Percentiles rank a stretch among this genome's conserved stretches.
phyloP scores from a whole-genome alignment of 35 echinoderm and acorn worm species.

The Ophioderma brevispina region DNA sequence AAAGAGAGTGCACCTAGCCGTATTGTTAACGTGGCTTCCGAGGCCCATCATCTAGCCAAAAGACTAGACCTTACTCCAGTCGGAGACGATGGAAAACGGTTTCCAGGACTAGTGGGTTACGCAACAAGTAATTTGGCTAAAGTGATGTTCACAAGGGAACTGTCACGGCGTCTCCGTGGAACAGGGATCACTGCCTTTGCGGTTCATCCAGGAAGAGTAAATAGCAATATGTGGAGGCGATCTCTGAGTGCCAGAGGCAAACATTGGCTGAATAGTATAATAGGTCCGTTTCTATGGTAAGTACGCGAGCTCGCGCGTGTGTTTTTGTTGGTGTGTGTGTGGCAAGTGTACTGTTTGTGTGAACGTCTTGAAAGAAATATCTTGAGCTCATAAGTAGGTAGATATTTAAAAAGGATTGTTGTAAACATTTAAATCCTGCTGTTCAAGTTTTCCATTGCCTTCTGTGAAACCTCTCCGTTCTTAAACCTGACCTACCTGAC shows the following conservation, averaged over 20 bases:
- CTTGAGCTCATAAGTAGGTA: too few relatives aligned
- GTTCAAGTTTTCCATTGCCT: too few relatives aligned
- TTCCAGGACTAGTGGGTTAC: constrained; percentile 36
- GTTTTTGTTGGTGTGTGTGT: too few relatives aligned
- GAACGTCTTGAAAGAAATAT: too few relatives aligned
- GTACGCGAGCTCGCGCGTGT: too few relatives aligned
- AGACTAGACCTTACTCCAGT: constrained; percentile 8
- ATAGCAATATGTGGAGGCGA: constrained; percentile 24
- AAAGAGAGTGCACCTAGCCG: constrained; percentile 54
- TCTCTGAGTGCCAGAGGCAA: not conserved
- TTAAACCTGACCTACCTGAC: too few relatives aligned
- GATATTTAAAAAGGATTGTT: too few relatives aligned
- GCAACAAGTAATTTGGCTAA: constrained; percentile 72
- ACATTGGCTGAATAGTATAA: not conserved
- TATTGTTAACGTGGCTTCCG: constrained; percentile 53
- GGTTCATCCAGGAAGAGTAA: constrained; percentile 56
- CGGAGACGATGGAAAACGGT: not conserved
- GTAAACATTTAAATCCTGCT: too few relatives aligned
- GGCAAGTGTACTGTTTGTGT: too few relatives aligned
- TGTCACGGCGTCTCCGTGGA: constrained; percentile 59
- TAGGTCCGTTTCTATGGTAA: not conserved
- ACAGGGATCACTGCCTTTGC: constrained; percentile 57
- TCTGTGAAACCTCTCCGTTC: too few relatives aligned
- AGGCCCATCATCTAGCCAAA: constrained; percentile 11
- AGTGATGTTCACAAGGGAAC: constrained; percentile 65